Base-by-base conservation (phyloP, 2,888 invertebrate species). In the Carabus problematicus region DNA sequence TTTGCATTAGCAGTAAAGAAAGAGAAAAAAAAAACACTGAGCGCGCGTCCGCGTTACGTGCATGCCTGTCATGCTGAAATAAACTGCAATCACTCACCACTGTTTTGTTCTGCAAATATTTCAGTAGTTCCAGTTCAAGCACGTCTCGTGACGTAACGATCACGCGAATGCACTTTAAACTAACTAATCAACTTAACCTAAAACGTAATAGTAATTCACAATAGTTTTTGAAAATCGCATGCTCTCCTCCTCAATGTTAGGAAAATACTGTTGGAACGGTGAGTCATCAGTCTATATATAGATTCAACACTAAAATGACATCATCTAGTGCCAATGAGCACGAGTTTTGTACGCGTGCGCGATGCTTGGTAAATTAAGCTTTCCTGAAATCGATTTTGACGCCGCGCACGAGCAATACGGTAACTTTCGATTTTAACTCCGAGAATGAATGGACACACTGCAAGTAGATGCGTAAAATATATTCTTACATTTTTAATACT, bases 281-380 rank as follows among this genome's bases (percentile, higher is more conserved):
- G 81, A 81, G 74, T 81, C 81, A 81, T 79, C 77, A 39, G 74
- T 73, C 75, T 77, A 77, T 80, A 80, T 81, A 81, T 80, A 80
- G 79, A 67, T 67, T 67, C 60, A 67, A 67, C 59, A 52, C 59
- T 41, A 55, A 67, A 67, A 60, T 67, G 67, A 67, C 60, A 67
- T 67, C 67, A 67, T 67, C 67, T 42, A 40, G 9, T 60, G 60
- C 67, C 67, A 67, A 67, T 67, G 42, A 60, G 60, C 29, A 12
- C 6, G 12, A 12, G 52, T 16, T 18, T 3, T 41, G 29, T 52
- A 43, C 67, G 67, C 67, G 49, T 67, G 67, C 67, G 67, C 45
- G 40, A 52, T 39, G 14, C 39, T 42, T 49, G 29, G 60, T 62
- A 40, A 62, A 62, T 49, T 18, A 40, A 62, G 62, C 62, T 62